Percentiles rank a stretch among this genome's conserved stretches.
These are phyloP conservation scores for Phaethon lepturus DNA, from an alignment of 2,113 vertebrate species.

Conservation along the genomic window DNA sequence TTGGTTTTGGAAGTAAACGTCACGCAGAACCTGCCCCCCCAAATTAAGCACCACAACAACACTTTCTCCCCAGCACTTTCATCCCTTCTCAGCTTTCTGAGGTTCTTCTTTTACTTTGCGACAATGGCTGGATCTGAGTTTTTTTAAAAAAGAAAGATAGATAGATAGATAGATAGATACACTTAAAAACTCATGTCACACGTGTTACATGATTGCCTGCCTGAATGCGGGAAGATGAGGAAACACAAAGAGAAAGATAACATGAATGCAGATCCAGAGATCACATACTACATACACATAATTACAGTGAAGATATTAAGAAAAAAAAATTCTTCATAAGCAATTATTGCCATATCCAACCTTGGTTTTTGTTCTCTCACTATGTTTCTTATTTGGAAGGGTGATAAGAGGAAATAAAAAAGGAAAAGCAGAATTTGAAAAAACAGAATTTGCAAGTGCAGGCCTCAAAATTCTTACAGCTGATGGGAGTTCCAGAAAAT, in stretches of 20 bases:
- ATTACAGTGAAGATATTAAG: background rate
- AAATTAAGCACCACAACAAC: background rate
- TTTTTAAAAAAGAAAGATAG: too few relatives aligned
- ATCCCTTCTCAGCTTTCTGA: background rate
- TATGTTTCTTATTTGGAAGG: background rate
- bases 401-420: background rate
- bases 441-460: background rate
- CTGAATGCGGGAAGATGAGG: background rate
- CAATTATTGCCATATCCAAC: background rate
- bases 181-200: background rate
- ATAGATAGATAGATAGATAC: too few relatives aligned
- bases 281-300: background rate
- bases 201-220: background rate
- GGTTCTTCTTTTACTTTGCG: background rate
- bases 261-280: background rate
- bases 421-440: background rate
- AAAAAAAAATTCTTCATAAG: background rate
- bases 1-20: background rate
- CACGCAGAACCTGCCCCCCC: background rate
- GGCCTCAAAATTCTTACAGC: background rate
- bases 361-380: background rate
- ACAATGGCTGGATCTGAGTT: background rate
- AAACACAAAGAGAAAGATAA: slow-evolving; percentile 5
- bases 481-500: background rate
- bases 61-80: background rate